Conservation (phyloP, 2,797 vertebrate species). For the Novumbra hubbsi region DNA sequence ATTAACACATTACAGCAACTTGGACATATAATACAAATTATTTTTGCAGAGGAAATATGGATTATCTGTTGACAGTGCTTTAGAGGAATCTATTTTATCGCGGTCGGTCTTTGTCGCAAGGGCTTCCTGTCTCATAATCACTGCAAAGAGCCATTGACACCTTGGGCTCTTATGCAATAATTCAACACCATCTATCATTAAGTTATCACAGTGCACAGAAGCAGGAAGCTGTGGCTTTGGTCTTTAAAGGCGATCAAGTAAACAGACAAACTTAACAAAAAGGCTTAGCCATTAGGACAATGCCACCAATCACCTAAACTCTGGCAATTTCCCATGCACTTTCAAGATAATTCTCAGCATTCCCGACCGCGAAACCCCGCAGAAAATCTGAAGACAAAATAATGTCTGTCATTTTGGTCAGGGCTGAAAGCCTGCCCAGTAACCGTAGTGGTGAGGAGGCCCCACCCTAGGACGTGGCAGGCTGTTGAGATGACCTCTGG, state of each 20-base stretch:
- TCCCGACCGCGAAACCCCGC: slow-evolving; percentile 51
- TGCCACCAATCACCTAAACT: slow-evolving; percentile 47
- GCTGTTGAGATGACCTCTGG: slow-evolving; percentile 74
- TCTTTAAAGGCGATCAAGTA: slow-evolving; percentile 18
- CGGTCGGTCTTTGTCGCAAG: background rate
- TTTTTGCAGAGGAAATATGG: background rate
- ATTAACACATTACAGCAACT: background rate
- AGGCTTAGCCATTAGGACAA: slow-evolving; percentile 26
- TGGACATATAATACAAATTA: background rate
- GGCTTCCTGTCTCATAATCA: background rate
- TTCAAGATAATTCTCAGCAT: slow-evolving; percentile 54
- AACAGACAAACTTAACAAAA: slow-evolving; percentile 24
- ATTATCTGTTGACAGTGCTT: background rate
- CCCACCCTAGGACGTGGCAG: slow-evolving; percentile 70
- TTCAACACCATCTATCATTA: slow-evolving; percentile 25
- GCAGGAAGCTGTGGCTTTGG: slow-evolving; percentile 19
- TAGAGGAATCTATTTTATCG: background rate
- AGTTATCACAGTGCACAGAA: slow-evolving; percentile 9
- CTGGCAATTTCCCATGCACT: slow-evolving; percentile 43
- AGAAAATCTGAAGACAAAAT: slow-evolving; percentile 72
- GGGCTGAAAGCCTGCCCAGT: slow-evolving; percentile 62
- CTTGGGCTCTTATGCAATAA: slow-evolving; percentile 8
- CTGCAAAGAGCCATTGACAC: background rate
- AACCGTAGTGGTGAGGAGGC: slow-evolving; percentile 58
- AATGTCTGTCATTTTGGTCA: slow-evolving; percentile 77